These are phyloP conservation scores for Corynorhinus townsendii DNA, from an alignment of 2,113 vertebrate species.

Conservation along the genomic window DNA sequence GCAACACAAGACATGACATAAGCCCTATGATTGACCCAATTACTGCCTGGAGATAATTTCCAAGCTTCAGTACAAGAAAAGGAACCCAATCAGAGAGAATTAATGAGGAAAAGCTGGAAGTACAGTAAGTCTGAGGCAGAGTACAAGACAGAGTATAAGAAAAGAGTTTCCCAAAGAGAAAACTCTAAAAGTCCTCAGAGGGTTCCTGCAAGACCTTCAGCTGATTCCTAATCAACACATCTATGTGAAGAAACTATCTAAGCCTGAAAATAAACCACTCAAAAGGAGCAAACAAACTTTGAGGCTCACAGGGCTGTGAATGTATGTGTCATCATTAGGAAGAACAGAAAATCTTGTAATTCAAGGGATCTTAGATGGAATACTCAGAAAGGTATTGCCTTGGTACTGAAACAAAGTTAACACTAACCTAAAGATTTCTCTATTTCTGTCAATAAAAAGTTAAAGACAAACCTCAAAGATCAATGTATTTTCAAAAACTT, in stretches of 20 bases:
- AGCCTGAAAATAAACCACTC: background rate
- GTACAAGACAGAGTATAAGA: background rate
- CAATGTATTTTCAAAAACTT: background rate
- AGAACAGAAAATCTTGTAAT: background rate
- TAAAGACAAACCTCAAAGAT: background rate
- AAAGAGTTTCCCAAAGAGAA: background rate
- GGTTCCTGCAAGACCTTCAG: background rate
- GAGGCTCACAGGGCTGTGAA: background rate
- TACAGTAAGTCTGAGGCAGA: background rate
- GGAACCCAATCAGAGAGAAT: background rate
- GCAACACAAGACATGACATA: background rate
- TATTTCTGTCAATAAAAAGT: background rate
- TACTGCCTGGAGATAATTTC: background rate
- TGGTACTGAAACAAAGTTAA: background rate
- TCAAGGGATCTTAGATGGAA: background rate
- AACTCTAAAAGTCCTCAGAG: background rate
- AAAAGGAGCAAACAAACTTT: background rate
- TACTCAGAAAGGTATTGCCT: background rate
- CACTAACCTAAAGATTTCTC: background rate
- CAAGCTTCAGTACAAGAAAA: rapidly evolving
- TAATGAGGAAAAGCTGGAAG: background rate
- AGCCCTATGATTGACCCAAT: background rate
- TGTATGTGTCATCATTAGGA: too few species aligned
- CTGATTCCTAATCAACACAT: background rate
- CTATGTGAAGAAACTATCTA: background rate